Evolutionary conservation across 1,140 invertebrate genomes (phyloP).

Genomic region (Holcopasites calliopsidis): DNA sequence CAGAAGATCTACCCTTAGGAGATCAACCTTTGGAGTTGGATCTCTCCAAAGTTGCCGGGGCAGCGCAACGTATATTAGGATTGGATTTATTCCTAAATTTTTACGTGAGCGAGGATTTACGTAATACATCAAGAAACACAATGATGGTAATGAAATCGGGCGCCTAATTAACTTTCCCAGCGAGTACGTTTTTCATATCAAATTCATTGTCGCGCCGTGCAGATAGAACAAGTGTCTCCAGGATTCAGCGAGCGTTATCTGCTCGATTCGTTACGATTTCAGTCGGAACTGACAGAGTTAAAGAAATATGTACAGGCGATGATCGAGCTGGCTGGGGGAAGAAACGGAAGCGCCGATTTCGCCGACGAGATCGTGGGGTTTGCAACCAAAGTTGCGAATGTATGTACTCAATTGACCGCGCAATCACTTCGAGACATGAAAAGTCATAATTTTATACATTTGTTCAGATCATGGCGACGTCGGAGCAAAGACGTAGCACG

Average conservation of each 20-base stretch:
- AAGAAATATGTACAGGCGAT: slow-evolving; percentile 82
- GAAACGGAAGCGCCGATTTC: slow-evolving; percentile 79
- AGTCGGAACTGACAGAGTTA: slow-evolving; percentile 82
- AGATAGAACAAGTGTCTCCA: slow-evolving; percentile 85
- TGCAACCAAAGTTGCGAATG: slow-evolving; percentile 85
- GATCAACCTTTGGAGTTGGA: slow-evolving; percentile 72
- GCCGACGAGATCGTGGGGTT: slow-evolving; percentile 86
- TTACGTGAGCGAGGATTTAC: slow-evolving; percentile 83
- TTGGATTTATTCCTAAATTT: slow-evolving; percentile 83
- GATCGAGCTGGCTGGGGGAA: slow-evolving; percentile 77
- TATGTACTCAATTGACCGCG: slow-evolving; percentile 54
- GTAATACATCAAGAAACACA: slow-evolving; percentile 83
- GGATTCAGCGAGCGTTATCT: slow-evolving; percentile 85
- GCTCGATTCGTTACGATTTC: slow-evolving; percentile 81
- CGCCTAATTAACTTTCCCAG: no score
- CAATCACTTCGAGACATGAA: no score
- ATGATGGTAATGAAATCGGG: slow-evolving; percentile 84
- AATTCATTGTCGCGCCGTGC: no score
- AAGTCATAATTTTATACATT: not conserved
- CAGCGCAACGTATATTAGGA: slow-evolving; percentile 80
- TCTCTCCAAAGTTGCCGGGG: slow-evolving; percentile 79
- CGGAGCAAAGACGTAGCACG: slow-evolving; percentile 85
- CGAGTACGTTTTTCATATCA: no score
- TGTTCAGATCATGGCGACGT: slow-evolving; percentile 85
- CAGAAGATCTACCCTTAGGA: slow-evolving; percentile 75